Conservation (phyloP, 2,888 invertebrate genomes). For the Escarpia spicata region DNA sequence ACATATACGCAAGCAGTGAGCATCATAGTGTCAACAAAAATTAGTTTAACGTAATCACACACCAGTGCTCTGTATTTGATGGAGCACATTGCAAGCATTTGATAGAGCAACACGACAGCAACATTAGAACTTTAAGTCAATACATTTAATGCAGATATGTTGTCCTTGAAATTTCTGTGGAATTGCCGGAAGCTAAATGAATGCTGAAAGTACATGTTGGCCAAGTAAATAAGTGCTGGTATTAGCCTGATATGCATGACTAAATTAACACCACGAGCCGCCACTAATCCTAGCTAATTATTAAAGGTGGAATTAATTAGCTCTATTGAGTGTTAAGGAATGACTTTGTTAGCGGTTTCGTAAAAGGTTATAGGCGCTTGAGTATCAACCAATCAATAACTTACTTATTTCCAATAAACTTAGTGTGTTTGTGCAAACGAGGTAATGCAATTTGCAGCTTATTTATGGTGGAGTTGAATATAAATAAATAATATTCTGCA, state of each 20-base stretch:
- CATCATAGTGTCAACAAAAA: too few species aligned
- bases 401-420: neutral
- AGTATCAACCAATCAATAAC: neutral
- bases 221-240: neutral
- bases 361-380: neutral
- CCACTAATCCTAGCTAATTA: neutral
- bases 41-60: too few species aligned
- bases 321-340: neutral
- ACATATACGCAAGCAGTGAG: too few species aligned
- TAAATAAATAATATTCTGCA: neutral
- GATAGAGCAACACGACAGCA: neutral
- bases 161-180: neutral
- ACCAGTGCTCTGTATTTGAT: too few species aligned
- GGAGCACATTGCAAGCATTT: neutral
- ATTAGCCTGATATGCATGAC: constrained; percentile 1
- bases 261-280: neutral
- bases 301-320: neutral
- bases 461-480: neutral
- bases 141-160: neutral
- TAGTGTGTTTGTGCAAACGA: neutral
- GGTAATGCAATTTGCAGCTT: neutral
- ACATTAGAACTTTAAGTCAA: neutral
- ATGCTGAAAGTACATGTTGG: neutral
- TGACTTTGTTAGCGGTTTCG: neutral
- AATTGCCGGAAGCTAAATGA: neutral